Evolutionary conservation across 1,140 invertebrate species (phyloP).

Genomic region (Elysia chlorotica): DNA sequence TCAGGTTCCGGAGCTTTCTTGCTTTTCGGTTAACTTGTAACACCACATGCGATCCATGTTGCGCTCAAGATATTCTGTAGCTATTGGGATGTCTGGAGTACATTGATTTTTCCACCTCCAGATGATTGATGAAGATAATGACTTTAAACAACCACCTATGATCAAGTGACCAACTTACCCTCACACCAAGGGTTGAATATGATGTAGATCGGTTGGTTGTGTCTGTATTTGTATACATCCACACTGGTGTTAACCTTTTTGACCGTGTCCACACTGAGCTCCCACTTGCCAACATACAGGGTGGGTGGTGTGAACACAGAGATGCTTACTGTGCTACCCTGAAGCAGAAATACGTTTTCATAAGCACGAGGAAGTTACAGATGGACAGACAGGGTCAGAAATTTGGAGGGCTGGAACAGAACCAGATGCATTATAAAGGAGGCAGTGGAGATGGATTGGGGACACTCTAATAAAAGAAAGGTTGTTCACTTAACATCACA

Average conservation of each 20-base stretch:
- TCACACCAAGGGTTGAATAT: slow-evolving; percentile 87
- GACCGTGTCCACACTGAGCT: slow-evolving; percentile 83
- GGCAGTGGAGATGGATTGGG: neutral
- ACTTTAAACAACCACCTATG: no score
- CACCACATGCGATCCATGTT: no score
- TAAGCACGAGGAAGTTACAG: neutral
- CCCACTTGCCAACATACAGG: slow-evolving; percentile 84
- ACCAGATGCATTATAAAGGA: neutral
- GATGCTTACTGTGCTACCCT: slow-evolving; percentile 25
- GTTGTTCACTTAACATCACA: neutral
- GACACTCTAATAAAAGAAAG: neutral
- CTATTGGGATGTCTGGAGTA: no score
- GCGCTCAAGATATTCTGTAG: no score
- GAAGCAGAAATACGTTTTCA: neutral
- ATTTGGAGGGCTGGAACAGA: neutral
- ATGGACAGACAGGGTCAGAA: neutral
- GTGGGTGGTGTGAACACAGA: slow-evolving; percentile 64
- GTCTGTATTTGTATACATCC: slow-evolving; percentile 69
- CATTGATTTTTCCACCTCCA: no score
- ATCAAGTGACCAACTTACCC: no score
- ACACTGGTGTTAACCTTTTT: slow-evolving; percentile 63
- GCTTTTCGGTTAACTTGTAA: no score
- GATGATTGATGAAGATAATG: no score
- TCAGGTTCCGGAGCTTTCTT: no score
- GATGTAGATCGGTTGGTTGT: slow-evolving; percentile 73